Evolutionary conservation across 2,888 invertebrate genomes (phyloP), one percentile per base, ranked within the genome.

Genomic region (Amphipyra tragopoginis): DNA sequence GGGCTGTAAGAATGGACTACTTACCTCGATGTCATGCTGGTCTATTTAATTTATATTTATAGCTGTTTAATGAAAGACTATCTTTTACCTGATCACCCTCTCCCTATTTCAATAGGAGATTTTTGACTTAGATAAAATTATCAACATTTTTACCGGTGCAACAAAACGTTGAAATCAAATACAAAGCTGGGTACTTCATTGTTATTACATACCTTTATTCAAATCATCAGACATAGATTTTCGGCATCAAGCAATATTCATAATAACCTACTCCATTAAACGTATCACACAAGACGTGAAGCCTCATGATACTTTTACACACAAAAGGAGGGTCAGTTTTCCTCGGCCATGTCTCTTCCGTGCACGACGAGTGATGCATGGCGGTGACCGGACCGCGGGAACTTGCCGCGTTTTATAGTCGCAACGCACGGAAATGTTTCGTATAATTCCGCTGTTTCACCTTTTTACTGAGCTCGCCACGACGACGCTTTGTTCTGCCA

Each of bases 301-400:
- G 50, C 13, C 15, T 14, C 45, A 13, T 43, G 43, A 36, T 52
- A 51, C 10, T 59, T 45, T 40, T 26, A n/a, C 15, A 50, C 54
- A 62, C 38, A 49, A 56, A 64, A 34, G 45, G 21, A 49, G 43
- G 56, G 62, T 48, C 67, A 77, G 58, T 61, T 60, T 65, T 45
- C 65, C 45, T 26, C n/a, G 45, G 44, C 42, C 47, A 51, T 50
- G 73, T 65, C 58, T 71, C 42, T 63, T 68, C 71, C 64, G 61
- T 56, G 72, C 69, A 40, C 71, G 65, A 43, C 52, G 57, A 57
- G 65, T 75, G 72, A 75, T 67, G 64, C 72, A 75, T 69, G 59
- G 60, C 47, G 53, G 60, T 43, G 56, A 43, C 73, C 55, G 14
- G 33, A 15, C 13, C 29, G 21, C 43, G 40, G 56, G 45, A 21